Conservation (phyloP, 1,140 invertebrate genomes). For the Lepeophtheirus salmonis region DNA sequence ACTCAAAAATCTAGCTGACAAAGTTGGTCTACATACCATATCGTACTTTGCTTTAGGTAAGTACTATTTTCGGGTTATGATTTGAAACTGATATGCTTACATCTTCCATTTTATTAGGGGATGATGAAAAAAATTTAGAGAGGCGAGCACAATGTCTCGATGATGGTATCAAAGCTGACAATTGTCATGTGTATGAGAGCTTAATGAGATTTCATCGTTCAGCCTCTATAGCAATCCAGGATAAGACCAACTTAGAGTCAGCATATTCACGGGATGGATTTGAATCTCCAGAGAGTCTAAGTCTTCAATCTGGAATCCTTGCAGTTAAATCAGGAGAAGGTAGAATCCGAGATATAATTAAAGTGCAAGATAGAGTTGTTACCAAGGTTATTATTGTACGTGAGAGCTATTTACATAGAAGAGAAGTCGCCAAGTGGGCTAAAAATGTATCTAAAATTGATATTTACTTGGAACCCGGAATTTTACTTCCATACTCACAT, state of each 20-base stretch:
- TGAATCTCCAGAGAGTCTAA: neutral
- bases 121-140: neutral
- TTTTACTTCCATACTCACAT: neutral
- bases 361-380: neutral
- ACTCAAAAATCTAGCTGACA: neutral
- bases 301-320: neutral
- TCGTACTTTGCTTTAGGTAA: neutral
- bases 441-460: neutral
- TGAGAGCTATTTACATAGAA: neutral
- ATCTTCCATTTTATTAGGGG: neutral
- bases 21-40: neutral
- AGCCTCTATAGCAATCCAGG: neutral
- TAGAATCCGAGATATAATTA: neutral
- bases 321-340: neutral
- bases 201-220: neutral
- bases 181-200: neutral
- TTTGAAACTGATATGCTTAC: too few species aligned
- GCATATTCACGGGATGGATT: neutral
- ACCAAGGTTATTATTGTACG: neutral
- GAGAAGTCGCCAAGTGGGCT: neutral
- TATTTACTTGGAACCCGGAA: neutral
- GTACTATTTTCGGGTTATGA: too few species aligned
- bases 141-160: neutral
- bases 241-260: neutral
- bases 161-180: neutral